A percentile compares a stretch with the other conserved stretches of the same genome.
These are phyloP conservation scores for Catharus bicknelli DNA, from an alignment of 2,113 vertebrate genomes.

Conservation along the genomic window DNA sequence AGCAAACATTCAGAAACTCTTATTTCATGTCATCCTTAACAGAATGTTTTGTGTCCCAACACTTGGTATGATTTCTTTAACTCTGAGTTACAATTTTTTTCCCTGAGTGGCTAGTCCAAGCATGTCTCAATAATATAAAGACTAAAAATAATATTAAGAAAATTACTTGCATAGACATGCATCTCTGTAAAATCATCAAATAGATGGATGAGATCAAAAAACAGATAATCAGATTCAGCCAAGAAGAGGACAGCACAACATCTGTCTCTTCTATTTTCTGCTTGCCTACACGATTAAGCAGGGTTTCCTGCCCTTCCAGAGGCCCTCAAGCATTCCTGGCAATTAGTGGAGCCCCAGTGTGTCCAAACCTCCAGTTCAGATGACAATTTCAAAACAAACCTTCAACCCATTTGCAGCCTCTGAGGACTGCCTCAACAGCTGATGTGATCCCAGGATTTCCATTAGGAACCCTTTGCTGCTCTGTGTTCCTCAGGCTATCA, in stretches of 20 bases:
- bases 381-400: conserved; percentile 14
- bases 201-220: conserved; percentile 9
- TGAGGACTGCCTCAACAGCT: not conserved
- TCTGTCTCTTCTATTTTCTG: conserved; percentile 33
- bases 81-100: not conserved
- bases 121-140: not conserved
- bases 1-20: not conserved
- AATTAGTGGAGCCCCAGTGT: not conserved
- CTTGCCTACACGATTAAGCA: not conserved
- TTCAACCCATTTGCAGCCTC: not conserved
- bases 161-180: not conserved
- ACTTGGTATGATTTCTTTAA: not conserved
- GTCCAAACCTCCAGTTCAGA: not conserved
- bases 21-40: not conserved
- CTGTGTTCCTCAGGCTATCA: not conserved
- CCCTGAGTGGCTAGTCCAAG: not conserved
- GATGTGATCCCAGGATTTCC: not conserved
- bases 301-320: not conserved
- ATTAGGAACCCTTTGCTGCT: not conserved
- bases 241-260: conserved; percentile 30
- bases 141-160: not conserved
- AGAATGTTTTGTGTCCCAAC: accelerated
- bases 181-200: not conserved
- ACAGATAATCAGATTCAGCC: conserved; percentile 16
- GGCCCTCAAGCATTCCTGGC: not conserved